phyloP scores from a whole-genome alignment of 2,797 vertebrate genomes.

The Oryzias dopingdopingensis region DNA sequence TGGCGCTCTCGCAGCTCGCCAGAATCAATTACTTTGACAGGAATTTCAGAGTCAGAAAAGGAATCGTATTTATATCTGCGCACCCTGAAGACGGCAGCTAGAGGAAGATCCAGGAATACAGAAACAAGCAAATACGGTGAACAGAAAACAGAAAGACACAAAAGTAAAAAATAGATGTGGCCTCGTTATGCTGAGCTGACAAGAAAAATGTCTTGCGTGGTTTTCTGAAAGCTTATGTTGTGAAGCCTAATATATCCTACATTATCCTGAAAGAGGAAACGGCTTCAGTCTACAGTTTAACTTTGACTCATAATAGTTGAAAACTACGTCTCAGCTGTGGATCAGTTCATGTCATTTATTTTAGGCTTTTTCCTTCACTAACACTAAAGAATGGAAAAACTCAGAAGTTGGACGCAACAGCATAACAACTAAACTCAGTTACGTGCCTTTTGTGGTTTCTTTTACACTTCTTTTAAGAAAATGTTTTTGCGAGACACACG shows the following conservation, averaged over 20 bases:
- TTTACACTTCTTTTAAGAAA: constrained; percentile 19
- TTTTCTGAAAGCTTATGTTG: constrained; percentile 15
- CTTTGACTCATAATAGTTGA: constrained; percentile 5
- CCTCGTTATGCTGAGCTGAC: constrained; percentile 1
- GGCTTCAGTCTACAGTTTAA: neutral
- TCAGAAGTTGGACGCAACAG: no score
- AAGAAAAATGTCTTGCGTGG: neutral
- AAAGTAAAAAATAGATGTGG: constrained; percentile 12
- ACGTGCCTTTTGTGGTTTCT: constrained; percentile 9
- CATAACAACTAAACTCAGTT: no score
- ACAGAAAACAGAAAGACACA: constrained; percentile 15
- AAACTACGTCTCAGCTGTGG: neutral
- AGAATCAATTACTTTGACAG: constrained; percentile 62
- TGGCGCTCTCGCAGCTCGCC: constrained; percentile 37
- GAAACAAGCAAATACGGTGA: constrained; percentile 3
- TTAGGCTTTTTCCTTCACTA: no score
- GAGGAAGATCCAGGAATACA: constrained; percentile 30
- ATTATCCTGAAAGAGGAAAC: neutral
- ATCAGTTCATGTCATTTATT: no score
- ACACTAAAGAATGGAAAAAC: no score
- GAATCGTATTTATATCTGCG: constrained; percentile 25
- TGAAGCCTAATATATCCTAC: constrained; percentile 7
- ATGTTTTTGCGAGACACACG: constrained; percentile 3
- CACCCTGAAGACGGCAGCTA: constrained; percentile 16
- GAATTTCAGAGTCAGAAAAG: constrained; percentile 38